Evolutionary conservation across 2,113 vertebrate genomes (phyloP).

Genomic region (Acrocephalus kingi): DNA sequence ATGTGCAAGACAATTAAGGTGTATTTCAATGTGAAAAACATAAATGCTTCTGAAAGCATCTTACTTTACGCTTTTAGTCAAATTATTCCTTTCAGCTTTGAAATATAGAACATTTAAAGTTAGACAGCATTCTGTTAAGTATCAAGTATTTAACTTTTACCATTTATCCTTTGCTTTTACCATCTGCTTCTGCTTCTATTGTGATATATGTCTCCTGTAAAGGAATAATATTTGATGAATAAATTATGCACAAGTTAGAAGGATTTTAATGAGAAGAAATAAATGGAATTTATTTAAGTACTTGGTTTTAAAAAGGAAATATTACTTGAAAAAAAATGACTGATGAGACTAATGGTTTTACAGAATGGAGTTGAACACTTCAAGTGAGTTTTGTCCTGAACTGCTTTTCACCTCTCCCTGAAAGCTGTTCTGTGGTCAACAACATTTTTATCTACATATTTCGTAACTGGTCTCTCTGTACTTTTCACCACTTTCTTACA

Average conservation of each 20-base stretch:
- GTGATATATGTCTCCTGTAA: not conserved
- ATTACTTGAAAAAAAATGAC: not conserved
- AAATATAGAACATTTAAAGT: not conserved
- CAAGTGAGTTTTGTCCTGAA: not conserved
- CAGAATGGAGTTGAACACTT: not conserved
- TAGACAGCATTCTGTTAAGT: not conserved
- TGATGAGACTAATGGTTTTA: not conserved
- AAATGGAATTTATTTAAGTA: not conserved
- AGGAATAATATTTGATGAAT: not conserved
- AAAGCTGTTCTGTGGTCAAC: not conserved
- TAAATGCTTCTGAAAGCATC: not conserved
- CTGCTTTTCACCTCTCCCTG: not conserved
- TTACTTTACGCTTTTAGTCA: not conserved
- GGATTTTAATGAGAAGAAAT: not conserved
- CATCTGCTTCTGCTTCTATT: not conserved
- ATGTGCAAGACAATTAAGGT: not conserved
- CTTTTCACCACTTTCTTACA: not conserved
- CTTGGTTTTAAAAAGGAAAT: not conserved
- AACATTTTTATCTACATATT: conserved; percentile 13
- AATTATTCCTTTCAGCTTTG: not conserved
- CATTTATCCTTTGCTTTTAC: not conserved
- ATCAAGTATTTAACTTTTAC: not conserved
- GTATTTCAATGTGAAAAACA: not conserved
- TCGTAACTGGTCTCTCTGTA: not conserved
- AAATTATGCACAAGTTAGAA: not conserved